phyloP scores from a whole-genome alignment of 2,797 vertebrate genomes.

The Gallirallus australis region DNA sequence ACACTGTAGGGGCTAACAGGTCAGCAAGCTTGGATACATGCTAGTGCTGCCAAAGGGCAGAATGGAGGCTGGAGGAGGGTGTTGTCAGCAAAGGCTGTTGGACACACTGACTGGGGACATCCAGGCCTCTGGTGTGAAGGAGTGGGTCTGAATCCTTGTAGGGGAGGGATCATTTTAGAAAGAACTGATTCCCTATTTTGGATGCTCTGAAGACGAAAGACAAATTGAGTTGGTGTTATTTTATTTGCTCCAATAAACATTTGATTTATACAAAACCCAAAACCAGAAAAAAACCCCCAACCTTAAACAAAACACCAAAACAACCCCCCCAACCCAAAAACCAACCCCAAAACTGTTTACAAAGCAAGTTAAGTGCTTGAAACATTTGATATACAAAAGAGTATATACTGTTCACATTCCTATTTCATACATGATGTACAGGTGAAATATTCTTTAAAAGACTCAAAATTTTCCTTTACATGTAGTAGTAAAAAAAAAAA shows the following conservation, averaged over 20 bases:
- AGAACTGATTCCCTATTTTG: not conserved
- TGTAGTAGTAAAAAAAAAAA: conserved; percentile 55
- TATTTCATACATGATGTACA: conserved; percentile 78
- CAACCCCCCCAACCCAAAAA: conserved; percentile 16
- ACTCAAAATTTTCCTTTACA: conserved; percentile 73
- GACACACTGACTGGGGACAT: not conserved
- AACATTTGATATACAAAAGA: conserved; percentile 73
- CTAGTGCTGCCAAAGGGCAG: not conserved
- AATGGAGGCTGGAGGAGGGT: not conserved
- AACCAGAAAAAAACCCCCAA: not conserved
- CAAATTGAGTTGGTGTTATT: conserved; percentile 48
- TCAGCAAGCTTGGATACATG: not conserved
- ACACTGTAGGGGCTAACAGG: not conserved
- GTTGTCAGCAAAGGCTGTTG: not conserved
- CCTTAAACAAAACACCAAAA: too few relatives aligned
- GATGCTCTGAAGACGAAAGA: not conserved
- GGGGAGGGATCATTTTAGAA: not conserved
- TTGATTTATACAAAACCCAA: conserved; percentile 76
- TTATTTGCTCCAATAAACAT: conserved; percentile 79
- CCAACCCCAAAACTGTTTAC: conserved; percentile 55
- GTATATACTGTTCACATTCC: conserved; percentile 78
- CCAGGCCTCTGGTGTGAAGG: not conserved
- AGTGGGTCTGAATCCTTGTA: not conserved
- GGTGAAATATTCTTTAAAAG: conserved; percentile 72
- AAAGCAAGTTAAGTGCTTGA: conserved; percentile 78